Evolutionary conservation across 2,797 vertebrate genomes (phyloP), one percentile per base, ranked within the genome.

Genomic region (Macropodus opercularis): DNA sequence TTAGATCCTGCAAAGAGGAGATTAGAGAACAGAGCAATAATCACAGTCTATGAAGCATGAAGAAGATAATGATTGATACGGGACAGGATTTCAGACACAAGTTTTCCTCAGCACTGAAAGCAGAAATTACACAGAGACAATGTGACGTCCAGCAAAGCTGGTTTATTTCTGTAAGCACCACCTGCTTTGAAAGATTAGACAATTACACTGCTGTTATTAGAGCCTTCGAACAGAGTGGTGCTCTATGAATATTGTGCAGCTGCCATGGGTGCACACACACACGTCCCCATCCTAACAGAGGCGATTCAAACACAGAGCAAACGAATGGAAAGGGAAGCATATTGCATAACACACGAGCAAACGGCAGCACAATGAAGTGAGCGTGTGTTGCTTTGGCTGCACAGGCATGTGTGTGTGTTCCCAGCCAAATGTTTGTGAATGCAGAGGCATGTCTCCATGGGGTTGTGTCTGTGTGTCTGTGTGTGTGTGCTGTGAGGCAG

Each of bases 151-250:
- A 58, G 41, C 22, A 14, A 58, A 62, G 54, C 61, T 47, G 32
- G 12, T 75, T 75, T 85, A 76, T 79, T 84, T 80, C 52, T 77
- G 74, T 60, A 9, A 66, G 42, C 52, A 69, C 42, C 81, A 87
- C 75, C 87, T 89, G 86, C 72, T 80, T 70, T 31, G 51, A 36
- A 64, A 78, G 72, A 84, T 87, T 70, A 79, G 65, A 51, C 62
- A 75, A 79, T 85, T 77, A 77, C 7, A 11, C n/a, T 56, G 67
- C 24, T 76, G 72, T 71, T 84, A 75, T 70, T 62, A 75, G 69
- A 81, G 63, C 31, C 58, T 69, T 66, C 47, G 51, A 65, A 50
- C 34, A 31, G 40, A 74, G 60, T 67, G 52, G 13, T 24, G 48
- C 19, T 43, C 64, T 62, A 59, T 63, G 46, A 76, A 58, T 43